Base-by-base conservation (phyloP, 2,888 invertebrate genomes). In the Agelastica alni region DNA sequence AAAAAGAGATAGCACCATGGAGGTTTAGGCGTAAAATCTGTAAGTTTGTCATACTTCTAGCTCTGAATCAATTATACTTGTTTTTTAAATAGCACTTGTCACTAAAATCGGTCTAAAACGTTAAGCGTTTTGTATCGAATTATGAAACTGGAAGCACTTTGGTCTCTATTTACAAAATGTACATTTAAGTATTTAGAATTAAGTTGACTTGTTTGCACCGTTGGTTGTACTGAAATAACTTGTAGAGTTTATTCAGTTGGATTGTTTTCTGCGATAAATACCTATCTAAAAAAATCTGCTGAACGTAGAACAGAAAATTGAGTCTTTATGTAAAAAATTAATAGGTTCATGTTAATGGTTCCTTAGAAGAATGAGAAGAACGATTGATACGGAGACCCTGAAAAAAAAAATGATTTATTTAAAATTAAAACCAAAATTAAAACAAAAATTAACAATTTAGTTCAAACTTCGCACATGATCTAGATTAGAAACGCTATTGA, bases 161-260 rank as follows among this genome's bases (percentile, higher is more conserved):
- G 42, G 10, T 31, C 39, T 56, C 22, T 60, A 60, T 60, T 53
- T 60, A 60, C 60, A 60, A 36, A 31, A 51, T 56, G 31, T 48
- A 51, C 52, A 44, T 17, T 51, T 18, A 28, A 4, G 34, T 39
- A 39, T 10, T 28, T 42, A 48, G 9, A 41, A 1, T 10, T 43
- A 26, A 18, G 10, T 39, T 49, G 32, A 42, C 41, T 45, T 45
- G 13, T 37, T 42, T 39, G 46, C 46, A 46, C 46, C 37, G 5
- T 36, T 36, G 10, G 10, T n/a, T n/a, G n/a, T n/a, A n/a, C n/a
- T n/a, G n/a, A n/a, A n/a, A n/a, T n/a, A n/a, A n/a, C n/a, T n/a
- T n/a, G n/a, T n/a, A n/a, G n/a, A n/a, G 5, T 28, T 17, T 30
- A 39, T 39, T 47, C 47, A 32, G 41, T 32, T 16, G 13, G 16